A percentile compares a stretch with the other conserved stretches of the same genome.
phyloP scores from a whole-genome alignment of 1,140 invertebrate genomes.

The Oryzaephilus surinamensis region DNA sequence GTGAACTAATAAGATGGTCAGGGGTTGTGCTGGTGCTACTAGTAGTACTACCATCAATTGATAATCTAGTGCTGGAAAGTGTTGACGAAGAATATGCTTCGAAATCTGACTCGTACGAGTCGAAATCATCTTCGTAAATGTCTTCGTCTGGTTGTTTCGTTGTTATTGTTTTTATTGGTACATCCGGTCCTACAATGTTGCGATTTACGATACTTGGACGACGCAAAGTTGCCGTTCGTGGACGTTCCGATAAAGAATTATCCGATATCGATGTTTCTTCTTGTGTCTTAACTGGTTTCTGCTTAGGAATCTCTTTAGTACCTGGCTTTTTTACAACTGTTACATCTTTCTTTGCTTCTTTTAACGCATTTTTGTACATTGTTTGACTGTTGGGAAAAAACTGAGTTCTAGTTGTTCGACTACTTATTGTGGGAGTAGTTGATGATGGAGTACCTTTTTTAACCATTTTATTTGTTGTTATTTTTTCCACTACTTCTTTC shows the following conservation, averaged over 20 bases:
- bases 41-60: slow-evolving; percentile 9
- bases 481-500: neutral
- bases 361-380: slow-evolving; percentile 26
- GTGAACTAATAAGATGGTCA: too few relatives aligned
- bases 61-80: slow-evolving; percentile 13
- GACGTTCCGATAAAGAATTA: slow-evolving; percentile 21
- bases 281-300: neutral
- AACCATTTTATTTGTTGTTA: slow-evolving; percentile 1
- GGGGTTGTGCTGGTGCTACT: slow-evolving; percentile 30
- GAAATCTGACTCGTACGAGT: slow-evolving; percentile 49
- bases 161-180: slow-evolving; percentile 10
- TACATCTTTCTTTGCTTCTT: slow-evolving; percentile 11
- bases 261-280: slow-evolving; percentile 9
- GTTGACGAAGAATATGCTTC: slow-evolving; percentile 37
- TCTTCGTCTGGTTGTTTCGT: slow-evolving; percentile 18
- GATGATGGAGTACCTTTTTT: slow-evolving; percentile 6
- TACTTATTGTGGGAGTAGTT: slow-evolving; percentile 16
- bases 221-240: slow-evolving; percentile 29
- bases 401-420: slow-evolving; percentile 23
- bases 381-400: slow-evolving; percentile 31
- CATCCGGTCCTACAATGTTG: slow-evolving; percentile 29
- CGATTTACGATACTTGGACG: slow-evolving; percentile 29
- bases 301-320: slow-evolving; percentile 1
- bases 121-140: slow-evolving; percentile 48
- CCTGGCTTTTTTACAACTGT: slow-evolving; percentile 2